Evolutionary conservation across 2,888 invertebrate genomes (phyloP), one percentile per base, ranked within the genome.

Genomic region (Folsomia manolachei): DNA sequence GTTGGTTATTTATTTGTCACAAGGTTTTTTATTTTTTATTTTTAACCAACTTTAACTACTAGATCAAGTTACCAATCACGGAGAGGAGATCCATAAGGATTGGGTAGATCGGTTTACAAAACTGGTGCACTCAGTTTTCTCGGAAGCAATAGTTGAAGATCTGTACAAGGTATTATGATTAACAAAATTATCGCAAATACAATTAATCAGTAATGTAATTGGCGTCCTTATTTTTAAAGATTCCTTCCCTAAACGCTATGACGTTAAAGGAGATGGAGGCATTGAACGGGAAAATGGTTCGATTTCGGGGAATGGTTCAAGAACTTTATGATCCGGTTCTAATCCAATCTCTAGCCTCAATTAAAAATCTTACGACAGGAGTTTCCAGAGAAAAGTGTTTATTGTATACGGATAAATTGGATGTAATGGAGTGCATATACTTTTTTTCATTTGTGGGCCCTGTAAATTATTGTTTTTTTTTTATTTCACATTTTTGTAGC

Each of bases 291-390:
- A 67, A 70, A n/a, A 14, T 74, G 2, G 76, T 76, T 1, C 39
- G 56, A 1, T 76, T 76, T 39, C 74, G 76, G 0, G 70, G 74
- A 52, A 76, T 76, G 71, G 68, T 76, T 24, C 74, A 76, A 39
- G 72, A 74, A 60, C 11, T 25, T 14, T n/a, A 68, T 0, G 72
- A 69, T 21, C 51, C 69, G 1, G 69, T 69, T 21, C 39, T 71
- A n/a, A 60, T 27, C n/a, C 39, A 25, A 1, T n/a, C 62, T 1
- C 39, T 67, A 1, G 27, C 27, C 18, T 18, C 4, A 0, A 24
- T 26, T 2, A 52, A 18, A 19, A 27, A 72, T 51, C 27, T 39
- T 1, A 11, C 25, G 2, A 72, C 53, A 53, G 71, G 71, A 1
- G 68, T 63, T 39, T 21, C 56, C 14, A 14, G n/a, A 9, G 23